Conservation (phyloP, 2,113 vertebrate genomes). For the Carollia perspicillata region DNA sequence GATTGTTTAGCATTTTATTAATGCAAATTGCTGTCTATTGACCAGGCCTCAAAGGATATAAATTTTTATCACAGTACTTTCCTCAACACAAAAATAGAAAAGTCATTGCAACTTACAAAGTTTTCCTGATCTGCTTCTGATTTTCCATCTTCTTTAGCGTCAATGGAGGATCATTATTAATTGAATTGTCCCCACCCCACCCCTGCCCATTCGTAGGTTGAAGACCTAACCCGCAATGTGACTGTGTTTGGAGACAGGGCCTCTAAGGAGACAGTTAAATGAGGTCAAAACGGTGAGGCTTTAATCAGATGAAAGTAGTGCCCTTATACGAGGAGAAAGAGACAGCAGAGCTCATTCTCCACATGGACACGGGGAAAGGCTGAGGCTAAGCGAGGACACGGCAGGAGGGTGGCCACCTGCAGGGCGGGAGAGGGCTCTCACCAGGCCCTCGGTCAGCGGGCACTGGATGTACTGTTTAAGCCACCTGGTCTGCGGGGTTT, state of each 20-base stretch:
- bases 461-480: not conserved
- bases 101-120: not conserved
- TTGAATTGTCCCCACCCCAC: not conserved
- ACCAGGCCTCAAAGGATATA: not conserved
- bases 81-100: slow-evolving; percentile 1
- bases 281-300: not conserved
- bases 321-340: not conserved
- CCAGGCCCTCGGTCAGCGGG: not conserved
- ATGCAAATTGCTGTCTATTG: not conserved
- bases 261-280: not conserved
- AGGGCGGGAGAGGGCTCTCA: not conserved
- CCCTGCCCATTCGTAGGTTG: not conserved
- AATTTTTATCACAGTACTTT: not conserved
- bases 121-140: not conserved
- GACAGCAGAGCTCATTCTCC: not conserved
- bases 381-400: not conserved
- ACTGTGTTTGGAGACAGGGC: not conserved
- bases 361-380: not conserved
- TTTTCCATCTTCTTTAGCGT: not conserved
- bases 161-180: not conserved
- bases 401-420: not conserved
- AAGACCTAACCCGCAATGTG: not conserved
- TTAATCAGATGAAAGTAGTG: not conserved
- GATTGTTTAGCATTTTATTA: not conserved
- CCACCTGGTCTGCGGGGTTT: not conserved